Percentiles rank a stretch among this genome's conserved stretches.
These are phyloP conservation scores for Zeus faber DNA, from an alignment of 2,113 vertebrate genomes.

Conservation along the genomic window DNA sequence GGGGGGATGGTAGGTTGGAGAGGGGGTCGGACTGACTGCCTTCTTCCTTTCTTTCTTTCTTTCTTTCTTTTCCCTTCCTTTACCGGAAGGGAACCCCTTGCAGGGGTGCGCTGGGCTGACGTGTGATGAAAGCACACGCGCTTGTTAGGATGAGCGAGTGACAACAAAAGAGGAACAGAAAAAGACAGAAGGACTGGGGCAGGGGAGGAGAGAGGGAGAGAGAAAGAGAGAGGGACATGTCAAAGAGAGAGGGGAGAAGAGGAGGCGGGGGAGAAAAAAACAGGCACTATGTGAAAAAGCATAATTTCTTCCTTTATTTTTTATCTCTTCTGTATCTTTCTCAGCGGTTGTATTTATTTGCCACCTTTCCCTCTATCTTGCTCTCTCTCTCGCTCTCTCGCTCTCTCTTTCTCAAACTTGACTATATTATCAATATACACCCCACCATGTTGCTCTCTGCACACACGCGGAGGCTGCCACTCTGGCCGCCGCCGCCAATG, in stretches of 20 bases:
- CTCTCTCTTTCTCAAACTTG: conserved; percentile 26
- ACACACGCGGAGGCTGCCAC: conserved; percentile 64
- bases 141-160: conserved; percentile 12
- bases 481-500: conserved; percentile 62
- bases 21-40: conserved; percentile 3
- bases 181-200: no score
- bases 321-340: no score
- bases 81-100: background rate
- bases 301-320: conserved; percentile 54
- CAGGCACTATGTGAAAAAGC: conserved; percentile 17
- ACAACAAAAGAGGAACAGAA: background rate
- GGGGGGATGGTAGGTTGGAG: no score
- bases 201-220: background rate
- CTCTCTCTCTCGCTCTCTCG: background rate
- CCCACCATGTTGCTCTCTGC: conserved; percentile 34
- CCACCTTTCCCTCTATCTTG: conserved; percentile 11
- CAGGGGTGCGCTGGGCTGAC: conserved; percentile 13
- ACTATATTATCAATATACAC: conserved; percentile 63
- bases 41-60: no score
- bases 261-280: conserved; percentile 14
- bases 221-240: background rate
- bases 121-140: conserved; percentile 23
- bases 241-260: background rate
- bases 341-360: conserved; percentile 67
- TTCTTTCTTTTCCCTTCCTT: no score